phyloP scores from a whole-genome alignment of 2,888 invertebrate species.

The Latheticus oryzae region DNA sequence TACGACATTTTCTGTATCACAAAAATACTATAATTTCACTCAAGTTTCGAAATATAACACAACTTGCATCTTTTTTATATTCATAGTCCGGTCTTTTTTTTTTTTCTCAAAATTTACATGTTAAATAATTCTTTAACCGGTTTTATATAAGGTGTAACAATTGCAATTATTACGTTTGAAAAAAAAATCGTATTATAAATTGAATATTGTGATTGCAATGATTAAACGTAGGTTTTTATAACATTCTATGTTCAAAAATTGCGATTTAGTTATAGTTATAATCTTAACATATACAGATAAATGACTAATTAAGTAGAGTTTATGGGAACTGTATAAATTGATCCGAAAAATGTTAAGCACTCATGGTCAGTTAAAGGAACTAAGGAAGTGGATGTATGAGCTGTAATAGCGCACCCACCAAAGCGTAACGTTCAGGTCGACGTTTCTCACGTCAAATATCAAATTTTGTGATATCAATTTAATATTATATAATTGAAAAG shows the following conservation, averaged over 20 bases:
- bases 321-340: conserved; percentile 11
- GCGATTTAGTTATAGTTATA: conserved; percentile 8
- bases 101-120: conserved; percentile 8
- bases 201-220: not conserved
- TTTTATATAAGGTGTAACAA: conserved; percentile 9
- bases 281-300: conserved; percentile 11
- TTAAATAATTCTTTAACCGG: conserved; percentile 31
- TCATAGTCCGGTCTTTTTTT: conserved; percentile 12
- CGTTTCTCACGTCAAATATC: conserved; percentile 18
- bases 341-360: conserved; percentile 13
- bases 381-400: conserved; percentile 26
- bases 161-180: not conserved
- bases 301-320: conserved; percentile 12
- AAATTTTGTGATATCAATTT: conserved; percentile 15
- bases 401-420: conserved; percentile 27
- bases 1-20: conserved; percentile 22
- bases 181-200: not conserved
- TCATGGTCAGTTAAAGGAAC: conserved; percentile 24
- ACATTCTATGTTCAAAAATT: conserved; percentile 7
- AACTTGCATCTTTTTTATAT: conserved; percentile 15
- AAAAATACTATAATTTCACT: conserved; percentile 35
- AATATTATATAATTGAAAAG: conserved; percentile 26
- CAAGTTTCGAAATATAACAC: conserved; percentile 28
- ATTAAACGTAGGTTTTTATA: conserved; percentile 1
- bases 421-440: conserved; percentile 32